Percentiles rank a stretch among this genome's conserved stretches.
These are phyloP conservation scores for Drosophila navojoa DNA, from an alignment of 1,140 invertebrate genomes.

Conservation along the genomic window DNA sequence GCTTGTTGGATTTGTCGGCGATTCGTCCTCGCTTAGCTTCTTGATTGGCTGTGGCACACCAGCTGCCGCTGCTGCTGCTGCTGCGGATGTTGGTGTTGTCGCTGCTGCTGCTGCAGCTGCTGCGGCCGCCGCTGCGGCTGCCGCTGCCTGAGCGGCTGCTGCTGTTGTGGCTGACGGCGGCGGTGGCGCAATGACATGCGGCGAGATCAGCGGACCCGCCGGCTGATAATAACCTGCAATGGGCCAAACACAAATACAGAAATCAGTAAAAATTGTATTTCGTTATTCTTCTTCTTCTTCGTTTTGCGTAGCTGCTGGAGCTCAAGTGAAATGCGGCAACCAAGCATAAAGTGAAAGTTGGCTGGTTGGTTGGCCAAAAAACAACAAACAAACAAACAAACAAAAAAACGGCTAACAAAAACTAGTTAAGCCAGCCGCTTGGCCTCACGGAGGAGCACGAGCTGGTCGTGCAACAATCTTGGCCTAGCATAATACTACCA, in stretches of 20 bases:
- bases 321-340: slow-evolving; percentile 69
- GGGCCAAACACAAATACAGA: slow-evolving; percentile 24
- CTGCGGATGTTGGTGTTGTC: no score
- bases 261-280: slow-evolving; percentile 7
- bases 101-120: slow-evolving; percentile 35
- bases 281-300: neutral
- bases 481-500: neutral
- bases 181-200: slow-evolving; percentile 85
- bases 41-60: slow-evolving; percentile 44
- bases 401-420: slow-evolving; percentile 32
- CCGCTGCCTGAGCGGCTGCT: slow-evolving; percentile 43
- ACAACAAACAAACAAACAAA: slow-evolving; percentile 26
- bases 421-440: slow-evolving; percentile 68
- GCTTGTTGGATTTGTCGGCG: slow-evolving; percentile 1
- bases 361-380: slow-evolving; percentile 57
- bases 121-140: slow-evolving; percentile 51
- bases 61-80: slow-evolving; percentile 44
- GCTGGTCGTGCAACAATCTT: slow-evolving; percentile 74
- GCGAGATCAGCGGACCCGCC: slow-evolving; percentile 92
- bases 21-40: slow-evolving; percentile 44
- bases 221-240: slow-evolving; percentile 93
- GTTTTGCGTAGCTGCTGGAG: slow-evolving; percentile 1
- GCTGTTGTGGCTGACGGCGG: slow-evolving; percentile 69
- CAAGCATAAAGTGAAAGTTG: slow-evolving; percentile 77
- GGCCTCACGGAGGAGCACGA: slow-evolving; percentile 34